Percentiles rank a stretch among this genome's conserved stretches.
Evolutionary conservation across 2,113 vertebrate genomes (phyloP).

Genomic region (Carlito syrichta): DNA sequence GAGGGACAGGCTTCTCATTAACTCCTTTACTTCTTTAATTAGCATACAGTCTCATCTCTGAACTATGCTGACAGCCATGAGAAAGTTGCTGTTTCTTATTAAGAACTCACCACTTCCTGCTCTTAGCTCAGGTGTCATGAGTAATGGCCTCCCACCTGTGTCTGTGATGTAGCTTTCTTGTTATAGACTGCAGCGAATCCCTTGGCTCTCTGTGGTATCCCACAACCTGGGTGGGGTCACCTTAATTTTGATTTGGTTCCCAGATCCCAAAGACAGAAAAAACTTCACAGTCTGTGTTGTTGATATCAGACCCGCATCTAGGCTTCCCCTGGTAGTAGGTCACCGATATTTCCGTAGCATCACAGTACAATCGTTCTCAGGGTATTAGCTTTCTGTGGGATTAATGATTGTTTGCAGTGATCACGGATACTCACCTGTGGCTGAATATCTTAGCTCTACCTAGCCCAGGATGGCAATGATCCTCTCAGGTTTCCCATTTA

Average conservation of each 20-base stretch:
- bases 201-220: not conserved
- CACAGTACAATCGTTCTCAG: conserved; percentile 49
- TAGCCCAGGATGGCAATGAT: not conserved
- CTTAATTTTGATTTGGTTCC: conserved; percentile 49
- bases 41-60: conserved; percentile 5
- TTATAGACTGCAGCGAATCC: rapidly evolving
- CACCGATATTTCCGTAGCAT: conserved; percentile 44
- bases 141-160: not conserved
- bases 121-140: not conserved
- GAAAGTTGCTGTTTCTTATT: conserved; percentile 32
- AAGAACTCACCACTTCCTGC: not conserved
- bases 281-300: not conserved
- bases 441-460: conserved; percentile 24
- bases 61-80: not conserved
- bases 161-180: not conserved
- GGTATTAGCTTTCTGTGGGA: conserved; percentile 50
- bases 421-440: conserved; percentile 49
- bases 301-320: conserved; percentile 59
- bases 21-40: conserved; percentile 46
- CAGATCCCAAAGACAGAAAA: conserved; percentile 31
- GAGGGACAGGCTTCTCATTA: conserved; percentile 42
- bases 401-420: conserved; percentile 60
- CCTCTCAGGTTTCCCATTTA: not conserved
- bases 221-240: conserved; percentile 26
- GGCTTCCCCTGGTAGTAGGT: conserved; percentile 28